These are phyloP conservation scores for Chiridota heheva DNA, from an alignment of 35 echinoderm and acorn worm species.

Conservation along the genomic window DNA sequence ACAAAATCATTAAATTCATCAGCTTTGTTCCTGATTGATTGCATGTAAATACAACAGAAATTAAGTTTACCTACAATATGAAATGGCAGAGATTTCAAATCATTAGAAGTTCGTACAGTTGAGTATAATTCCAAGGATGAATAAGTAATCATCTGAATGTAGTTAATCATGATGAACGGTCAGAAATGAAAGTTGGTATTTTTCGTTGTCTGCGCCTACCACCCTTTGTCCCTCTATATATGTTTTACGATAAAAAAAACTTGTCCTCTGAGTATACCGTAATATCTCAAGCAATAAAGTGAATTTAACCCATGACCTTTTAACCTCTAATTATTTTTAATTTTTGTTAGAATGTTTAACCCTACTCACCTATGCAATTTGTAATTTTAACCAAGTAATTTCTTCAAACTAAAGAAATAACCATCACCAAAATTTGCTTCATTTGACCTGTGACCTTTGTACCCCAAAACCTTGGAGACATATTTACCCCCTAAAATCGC, in stretches of 20 bases:
- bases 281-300: no score
- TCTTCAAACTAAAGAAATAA: no score
- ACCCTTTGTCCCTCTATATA: not conserved
- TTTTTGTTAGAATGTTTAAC: no score
- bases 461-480: no score
- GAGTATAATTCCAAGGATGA: no score
- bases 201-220: slow-evolving; percentile 2
- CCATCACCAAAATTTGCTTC: no score
- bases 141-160: not conserved
- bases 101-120: not conserved
- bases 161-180: not conserved
- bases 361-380: no score
- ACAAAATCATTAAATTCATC: slow-evolving; percentile 5
- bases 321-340: no score
- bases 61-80: not conserved
- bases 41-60: slow-evolving; percentile 1
- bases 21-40: slow-evolving; percentile 5
- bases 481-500: no score
- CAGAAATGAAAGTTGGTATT: slow-evolving; percentile 8
- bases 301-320: no score
- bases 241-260: not conserved
- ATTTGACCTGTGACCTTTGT: no score
- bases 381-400: no score
- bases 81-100: not conserved
- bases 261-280: not conserved